phyloP scores from a whole-genome alignment of 2,113 vertebrate species.

The Ceyx melanurus region DNA sequence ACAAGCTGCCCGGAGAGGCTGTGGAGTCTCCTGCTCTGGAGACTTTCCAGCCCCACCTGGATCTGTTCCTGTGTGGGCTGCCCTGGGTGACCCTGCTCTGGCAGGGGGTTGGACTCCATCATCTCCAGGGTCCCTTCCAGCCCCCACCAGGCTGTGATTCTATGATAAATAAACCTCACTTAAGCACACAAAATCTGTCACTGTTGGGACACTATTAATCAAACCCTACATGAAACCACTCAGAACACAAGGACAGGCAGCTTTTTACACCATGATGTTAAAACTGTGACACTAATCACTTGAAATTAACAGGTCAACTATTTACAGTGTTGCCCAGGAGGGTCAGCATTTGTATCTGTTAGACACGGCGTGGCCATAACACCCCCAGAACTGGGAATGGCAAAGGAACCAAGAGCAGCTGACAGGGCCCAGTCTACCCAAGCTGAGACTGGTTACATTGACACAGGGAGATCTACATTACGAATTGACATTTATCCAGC shows the following conservation, averaged over 20 bases:
- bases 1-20: no score
- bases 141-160: no score
- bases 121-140: no score
- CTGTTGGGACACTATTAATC: not conserved
- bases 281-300: not conserved
- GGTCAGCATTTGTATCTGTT: not conserved
- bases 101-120: no score
- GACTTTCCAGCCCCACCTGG: no score
- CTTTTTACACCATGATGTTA: not conserved
- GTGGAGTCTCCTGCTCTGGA: no score
- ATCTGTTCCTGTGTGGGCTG: no score
- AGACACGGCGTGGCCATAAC: not conserved
- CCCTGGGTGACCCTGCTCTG: no score
- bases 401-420: not conserved
- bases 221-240: not conserved
- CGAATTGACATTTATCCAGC: not conserved
- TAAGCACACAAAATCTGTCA: not conserved
- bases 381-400: not conserved
- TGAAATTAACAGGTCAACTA: not conserved
- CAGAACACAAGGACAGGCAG: not conserved
- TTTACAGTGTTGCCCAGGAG: not conserved
- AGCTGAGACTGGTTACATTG: not conserved
- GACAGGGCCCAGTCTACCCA: not conserved
- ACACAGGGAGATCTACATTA: not conserved
- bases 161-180: not conserved